Evolutionary conservation across 1,140 invertebrate genomes (phyloP), one percentile per base, ranked within the genome.

Genomic region (Gryllus bimaculatus): DNA sequence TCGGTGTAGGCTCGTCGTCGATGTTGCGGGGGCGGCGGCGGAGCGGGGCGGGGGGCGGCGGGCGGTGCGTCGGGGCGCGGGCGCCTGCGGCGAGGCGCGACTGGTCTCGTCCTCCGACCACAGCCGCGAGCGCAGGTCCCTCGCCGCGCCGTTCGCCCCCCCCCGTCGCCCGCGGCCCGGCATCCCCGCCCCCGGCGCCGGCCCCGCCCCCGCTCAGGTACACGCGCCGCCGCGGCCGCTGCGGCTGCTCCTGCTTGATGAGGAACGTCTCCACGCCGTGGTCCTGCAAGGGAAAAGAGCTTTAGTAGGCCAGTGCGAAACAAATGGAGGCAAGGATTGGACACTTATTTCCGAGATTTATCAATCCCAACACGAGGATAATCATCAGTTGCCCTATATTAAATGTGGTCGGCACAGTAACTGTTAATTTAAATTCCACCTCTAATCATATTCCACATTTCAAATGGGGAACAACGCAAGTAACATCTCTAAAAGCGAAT

Each of bases 221-320:
- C 49, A 79, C 79, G 75, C 88, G 82, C 74, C 89, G 88, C 78
- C 90, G 85, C 0, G 89, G 88, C 82, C 89, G 87, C 80, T 92
- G 87, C 0, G 94, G 94, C 82, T 95, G 94, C 2, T 91, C 89
- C 80, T 93, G 91, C 84, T 94, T 94, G 79, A 99, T 96, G n/a
- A 99, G 88, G 86, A 93, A 98, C 2, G 97, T 98, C 81, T 93
- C 91, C n/a, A 98, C 91, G 81, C 93, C 91, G 78, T 96, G 91
- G 81, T 97, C 94, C 83, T 89, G 87, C 81, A 80, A 75, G 74
- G 1, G n/a, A 1, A 73, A 73, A 1, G 13, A 73, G 10, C 1
- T 77, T n/a, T 20, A 18, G 26, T 39, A 39, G 26, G 26, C 26
- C 1, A 39, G 26, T 39, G 26, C 54, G 2, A 3, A 15, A 48